Conservation (phyloP, 2,797 vertebrate genomes). For the Falco concolor region DNA sequence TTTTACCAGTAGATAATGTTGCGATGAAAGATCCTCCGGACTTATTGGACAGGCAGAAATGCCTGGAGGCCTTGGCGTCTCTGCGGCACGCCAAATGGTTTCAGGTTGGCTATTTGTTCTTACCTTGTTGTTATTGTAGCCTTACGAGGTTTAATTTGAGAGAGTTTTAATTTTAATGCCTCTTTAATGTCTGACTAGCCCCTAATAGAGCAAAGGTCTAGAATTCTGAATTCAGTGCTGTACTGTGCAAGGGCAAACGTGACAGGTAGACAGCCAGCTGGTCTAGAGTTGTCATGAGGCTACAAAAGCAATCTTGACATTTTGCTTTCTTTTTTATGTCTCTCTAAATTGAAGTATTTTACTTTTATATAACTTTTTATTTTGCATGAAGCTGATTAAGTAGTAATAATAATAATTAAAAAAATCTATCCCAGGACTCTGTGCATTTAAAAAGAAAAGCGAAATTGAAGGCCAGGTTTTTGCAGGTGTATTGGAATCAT, state of each 20-base stretch:
- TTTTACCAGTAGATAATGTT: slow-evolving; percentile 95
- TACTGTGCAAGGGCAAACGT: slow-evolving; percentile 6
- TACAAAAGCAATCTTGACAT: slow-evolving; percentile 84
- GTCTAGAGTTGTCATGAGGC: slow-evolving; percentile 77
- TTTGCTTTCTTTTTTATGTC: slow-evolving; percentile 71
- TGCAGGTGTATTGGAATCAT: slow-evolving; percentile 74
- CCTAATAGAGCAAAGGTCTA: slow-evolving; percentile 32
- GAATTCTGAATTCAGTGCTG: slow-evolving; percentile 30
- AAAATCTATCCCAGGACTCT: slow-evolving; percentile 59
- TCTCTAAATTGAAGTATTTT: slow-evolving; percentile 68
- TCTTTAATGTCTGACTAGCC: slow-evolving; percentile 59
- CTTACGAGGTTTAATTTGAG: slow-evolving; percentile 78
- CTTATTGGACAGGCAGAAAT: slow-evolving; percentile 99
- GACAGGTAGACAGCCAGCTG: slow-evolving; percentile 40
- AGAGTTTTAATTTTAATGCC: slow-evolving; percentile 53
- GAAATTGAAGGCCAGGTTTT: slow-evolving; percentile 56
- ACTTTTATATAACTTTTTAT: slow-evolving; percentile 66
- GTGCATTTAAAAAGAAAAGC: slow-evolving; percentile 60
- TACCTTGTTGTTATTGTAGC: slow-evolving; percentile 90
- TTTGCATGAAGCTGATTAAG: slow-evolving; percentile 71
- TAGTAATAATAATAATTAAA: slow-evolving; percentile 41
- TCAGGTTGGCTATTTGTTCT: slow-evolving; percentile 98
- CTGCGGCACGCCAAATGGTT: slow-evolving; percentile 99
- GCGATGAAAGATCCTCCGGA: slow-evolving; percentile 91
- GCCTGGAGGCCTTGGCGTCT: slow-evolving; percentile 99